phyloP scores from a whole-genome alignment of 1,140 invertebrate genomes.

The Drosophila quadrilineata region DNA sequence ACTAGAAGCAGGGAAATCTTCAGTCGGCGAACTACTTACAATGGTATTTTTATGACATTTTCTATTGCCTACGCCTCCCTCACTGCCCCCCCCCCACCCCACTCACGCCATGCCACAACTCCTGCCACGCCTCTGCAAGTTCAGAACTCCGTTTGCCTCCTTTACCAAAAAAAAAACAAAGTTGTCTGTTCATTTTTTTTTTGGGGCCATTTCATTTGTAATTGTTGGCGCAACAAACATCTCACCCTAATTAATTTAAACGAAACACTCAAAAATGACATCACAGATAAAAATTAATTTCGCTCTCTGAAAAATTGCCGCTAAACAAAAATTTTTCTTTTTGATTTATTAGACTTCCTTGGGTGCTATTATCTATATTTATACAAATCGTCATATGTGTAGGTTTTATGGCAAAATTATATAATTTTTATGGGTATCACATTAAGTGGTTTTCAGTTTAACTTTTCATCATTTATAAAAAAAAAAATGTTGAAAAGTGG shows the following conservation, averaged over 20 bases:
- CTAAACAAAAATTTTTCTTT: constrained; percentile 37
- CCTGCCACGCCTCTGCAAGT: too few species aligned
- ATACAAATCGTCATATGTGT: not conserved
- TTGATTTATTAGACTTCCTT: constrained; percentile 35
- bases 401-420: constrained; percentile 13
- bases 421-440: too few species aligned
- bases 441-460: too few species aligned
- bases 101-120: too few species aligned
- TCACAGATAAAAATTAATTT: constrained; percentile 59
- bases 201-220: too few species aligned
- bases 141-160: too few species aligned
- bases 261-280: constrained; percentile 43
- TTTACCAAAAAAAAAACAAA: too few species aligned
- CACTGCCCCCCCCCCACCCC: constrained; percentile 37
- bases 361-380: not conserved
- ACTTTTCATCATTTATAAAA: too few species aligned
- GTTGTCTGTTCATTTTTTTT: not conserved
- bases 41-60: constrained; percentile 77
- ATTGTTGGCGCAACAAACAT: constrained; percentile 7
- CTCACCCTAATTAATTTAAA: constrained; percentile 66
- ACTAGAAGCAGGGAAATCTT: too few species aligned
- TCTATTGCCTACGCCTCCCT: constrained; percentile 34
- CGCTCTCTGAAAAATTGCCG: constrained; percentile 47
- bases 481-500: too few species aligned
- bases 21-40: constrained; percentile 67